Evolutionary conservation across 2,113 vertebrate genomes (phyloP), one percentile per base, ranked within the genome.

Genomic region (Tetraodon nigroviridis): DNA sequence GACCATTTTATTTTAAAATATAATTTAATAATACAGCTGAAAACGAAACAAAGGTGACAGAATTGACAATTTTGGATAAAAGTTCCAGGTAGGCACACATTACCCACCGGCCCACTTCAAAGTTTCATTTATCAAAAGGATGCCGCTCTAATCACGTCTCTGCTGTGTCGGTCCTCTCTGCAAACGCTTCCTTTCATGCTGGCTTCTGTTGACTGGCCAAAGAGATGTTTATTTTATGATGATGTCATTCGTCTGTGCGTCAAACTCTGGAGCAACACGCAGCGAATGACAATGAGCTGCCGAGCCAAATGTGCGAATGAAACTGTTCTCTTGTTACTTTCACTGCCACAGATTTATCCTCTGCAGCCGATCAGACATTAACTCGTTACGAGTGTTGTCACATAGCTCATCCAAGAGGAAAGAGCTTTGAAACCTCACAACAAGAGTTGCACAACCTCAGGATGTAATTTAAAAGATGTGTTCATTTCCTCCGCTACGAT

Each of bases 191-290:
- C 52, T 71, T 19, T 27, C 70, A 61, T 66, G 64, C 52, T 58
- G 45, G 51, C 27, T 73, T 59, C 68, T 67, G 67, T 53, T 66
- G 75, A 72, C 59, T 70, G 61, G 68, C 56, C 53, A 64, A 69
- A 60, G 61, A 74, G 81, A 76, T 79, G 50, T 82, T 73, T 75
- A 62, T 64, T 77, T 48, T 58, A 29, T 83, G 84, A 37, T 37
- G 32, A 79, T 64, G 64, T 83, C 82, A 81, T 52, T 37, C 60
- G 58, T 62, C 54, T 64, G 78, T 83, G 84, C 73, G 69, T 86
- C 82, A 86, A 59, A 70, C 42, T 55, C 67, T 74, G 56, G 62
- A 83, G 63, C 60, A 56, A 67, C 32, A 37, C 74, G 78, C 64
- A 41, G 53, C 58, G 80, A 83, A 78, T 78, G 53, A 63, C 69